Evolutionary conservation across 2,888 invertebrate species (phyloP), one percentile per base, ranked within the genome.

Genomic region (Heliothis peltigera): DNA sequence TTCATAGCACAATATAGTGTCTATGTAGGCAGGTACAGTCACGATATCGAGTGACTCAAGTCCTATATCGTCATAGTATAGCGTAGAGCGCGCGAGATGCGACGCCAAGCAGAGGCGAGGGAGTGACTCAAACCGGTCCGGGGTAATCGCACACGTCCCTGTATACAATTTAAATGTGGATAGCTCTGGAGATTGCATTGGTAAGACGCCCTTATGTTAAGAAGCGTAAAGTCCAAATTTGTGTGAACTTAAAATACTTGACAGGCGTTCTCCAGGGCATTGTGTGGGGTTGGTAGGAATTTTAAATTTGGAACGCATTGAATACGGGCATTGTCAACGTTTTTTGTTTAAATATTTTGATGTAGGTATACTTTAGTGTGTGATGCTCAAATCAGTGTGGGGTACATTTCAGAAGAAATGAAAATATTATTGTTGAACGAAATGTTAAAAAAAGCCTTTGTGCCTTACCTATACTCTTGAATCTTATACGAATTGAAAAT

Each of bases 11-110:
- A 32, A 39, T 39, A n/a, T 39, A 39, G 15, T 39, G 8, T 10
- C 5, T 39, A 39, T 10, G 10, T 32, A 32, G 25, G 25, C 6
- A 25, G 32, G 39, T 39, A 39, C 12, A 64, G n/a, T 51, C 22
- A 49, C 19, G n/a, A 5, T 18, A 51, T 10, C 12, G 25, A 60
- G 18, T 66, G 61, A 69, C 39, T 60, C 28, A 47, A 19, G 19
- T 39, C 18, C 47, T 19, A 18, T n/a, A 7, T 42, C 19, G 25
- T 42, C 19, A 39, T 12, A 18, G 4, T 39, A 49, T 5, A 39
- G n/a, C 18, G 22, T 25, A 19, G n/a, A 17, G 44, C n/a, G 43
- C 10, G 32, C 19, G n/a, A 10, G n/a, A 39, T 6, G n/a, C n/a
- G n/a, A n/a, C 6, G 39, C n/a, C 17, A 17, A 8, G 39, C 39